Evolutionary conservation across 2,888 invertebrate species (phyloP).

Genomic region (Xanthorhoe designata): DNA sequence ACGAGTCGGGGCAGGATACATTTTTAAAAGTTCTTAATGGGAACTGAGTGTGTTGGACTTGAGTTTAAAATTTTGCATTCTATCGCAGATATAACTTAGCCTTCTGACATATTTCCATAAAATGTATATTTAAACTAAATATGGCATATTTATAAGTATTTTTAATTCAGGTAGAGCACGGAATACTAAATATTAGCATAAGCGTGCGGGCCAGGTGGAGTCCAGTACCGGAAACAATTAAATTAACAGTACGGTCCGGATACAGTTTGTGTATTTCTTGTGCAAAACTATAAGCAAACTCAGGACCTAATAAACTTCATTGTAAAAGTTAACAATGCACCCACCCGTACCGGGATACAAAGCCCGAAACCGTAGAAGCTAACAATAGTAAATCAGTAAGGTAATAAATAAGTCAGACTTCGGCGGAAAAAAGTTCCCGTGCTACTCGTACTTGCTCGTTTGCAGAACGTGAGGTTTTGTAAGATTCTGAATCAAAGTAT

Average conservation of each 20-base stretch:
- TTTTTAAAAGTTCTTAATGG: background rate
- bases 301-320: background rate
- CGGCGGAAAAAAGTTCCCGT: conserved; percentile 15
- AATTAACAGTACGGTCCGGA: background rate
- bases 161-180: too few species aligned
- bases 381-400: conserved; percentile 15
- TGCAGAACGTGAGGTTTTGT: conserved; percentile 21
- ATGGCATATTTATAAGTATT: too few species aligned
- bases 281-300: background rate
- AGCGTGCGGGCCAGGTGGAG: background rate
- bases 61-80: too few species aligned
- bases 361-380: conserved; percentile 6
- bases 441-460: conserved; percentile 20
- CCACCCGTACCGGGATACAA: background rate
- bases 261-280: background rate
- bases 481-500: conserved; percentile 23
- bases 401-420: conserved; percentile 20
- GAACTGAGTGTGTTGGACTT: too few species aligned
- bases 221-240: background rate
- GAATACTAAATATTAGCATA: background rate
- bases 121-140: too few species aligned
- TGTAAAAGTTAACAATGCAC: background rate
- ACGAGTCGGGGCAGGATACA: background rate
- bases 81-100: too few species aligned
- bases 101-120: too few species aligned